Evolutionary conservation across 2,797 vertebrate species (phyloP), one percentile per base, ranked within the genome.

Genomic region (Sandelia bainsii): DNA sequence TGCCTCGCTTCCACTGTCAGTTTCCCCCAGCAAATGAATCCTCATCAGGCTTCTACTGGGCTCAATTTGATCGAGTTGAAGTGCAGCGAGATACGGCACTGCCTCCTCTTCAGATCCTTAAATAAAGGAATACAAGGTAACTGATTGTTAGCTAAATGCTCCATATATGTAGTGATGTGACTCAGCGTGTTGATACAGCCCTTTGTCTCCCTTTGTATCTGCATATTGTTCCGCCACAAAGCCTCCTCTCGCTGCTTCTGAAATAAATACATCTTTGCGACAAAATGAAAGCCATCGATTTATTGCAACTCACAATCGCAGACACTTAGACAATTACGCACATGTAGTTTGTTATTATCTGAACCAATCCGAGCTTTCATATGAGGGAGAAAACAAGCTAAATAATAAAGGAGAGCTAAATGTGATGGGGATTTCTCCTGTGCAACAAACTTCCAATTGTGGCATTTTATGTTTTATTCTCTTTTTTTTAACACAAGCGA

Each of bases 331-430:
- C 79, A 83, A 87, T 84, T 69, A 79, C 69, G 27, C 62, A 61
- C 48, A 75, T 61, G 54, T 45, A 56, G 63, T 69, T 67, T 74
- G 62, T 69, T 48, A 69, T 86, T 72, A 67, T 79, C 71, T 25
- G 53, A 73, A 58, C 79, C 82, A 91, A 82, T 92, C 86, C 81
- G 86, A 88, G 78, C 69, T 72, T 66, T 83, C 45, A 62, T 52
- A 78, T 82, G 64, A 22, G 13, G 12, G 9, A 63, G 49, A 70
- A 67, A 73, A 79, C 44, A 75, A 53, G 57, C 20, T 10, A 76
- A 49, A 77, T 49, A 51, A 71, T 57, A 46, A 50, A 57, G 58
- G 19, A 49, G 40, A 23, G 27, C 39, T 32, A 46, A 72, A 81
- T 37, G 37, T 9, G 63, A 61, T 46, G 17, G 65, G 46, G 48